A percentile compares a stretch with the other conserved stretches of the same genome.
These are phyloP conservation scores for Lampris incognitus DNA, from an alignment of 2,113 vertebrate genomes.

Conservation along the genomic window DNA sequence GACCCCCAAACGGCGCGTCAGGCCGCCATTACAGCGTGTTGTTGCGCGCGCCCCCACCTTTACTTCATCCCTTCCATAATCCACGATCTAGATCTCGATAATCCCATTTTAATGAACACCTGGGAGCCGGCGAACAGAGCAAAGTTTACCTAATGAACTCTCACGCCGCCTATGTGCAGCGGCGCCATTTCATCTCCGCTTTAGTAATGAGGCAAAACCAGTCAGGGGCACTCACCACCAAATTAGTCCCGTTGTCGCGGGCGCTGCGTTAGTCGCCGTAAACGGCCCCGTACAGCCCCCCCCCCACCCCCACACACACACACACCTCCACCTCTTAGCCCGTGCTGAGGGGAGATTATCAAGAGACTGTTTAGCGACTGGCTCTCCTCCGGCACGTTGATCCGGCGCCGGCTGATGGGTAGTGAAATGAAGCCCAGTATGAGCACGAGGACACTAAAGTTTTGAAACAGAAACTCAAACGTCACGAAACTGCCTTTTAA, in stretches of 20 bases:
- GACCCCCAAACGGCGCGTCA: neutral
- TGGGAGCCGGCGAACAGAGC: slow-evolving; percentile 14
- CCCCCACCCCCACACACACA: neutral
- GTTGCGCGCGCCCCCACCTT: slow-evolving; percentile 9
- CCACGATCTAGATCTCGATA: neutral
- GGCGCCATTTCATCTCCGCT: slow-evolving; percentile 11
- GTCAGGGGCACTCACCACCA: slow-evolving; percentile 28
- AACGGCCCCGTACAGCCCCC: slow-evolving; percentile 61
- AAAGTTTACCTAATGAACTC: slow-evolving; percentile 31
- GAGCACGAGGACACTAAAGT: slow-evolving; percentile 31
- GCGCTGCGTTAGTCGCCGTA: slow-evolving; percentile 54
- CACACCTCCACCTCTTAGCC: slow-evolving; percentile 48
- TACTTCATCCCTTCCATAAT: slow-evolving; percentile 7
- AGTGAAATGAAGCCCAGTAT: slow-evolving; percentile 57
- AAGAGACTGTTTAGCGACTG: slow-evolving; percentile 66
- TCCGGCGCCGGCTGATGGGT: slow-evolving; percentile 51
- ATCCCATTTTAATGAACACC: slow-evolving; percentile 41
- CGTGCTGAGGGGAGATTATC: slow-evolving; percentile 61
- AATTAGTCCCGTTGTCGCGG: slow-evolving; percentile 59
- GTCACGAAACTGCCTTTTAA: too few relatives aligned
- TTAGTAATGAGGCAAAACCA: slow-evolving; percentile 54
- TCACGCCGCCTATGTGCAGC: slow-evolving; percentile 1
- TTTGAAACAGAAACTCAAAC: too few relatives aligned
- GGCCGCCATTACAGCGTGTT: neutral
- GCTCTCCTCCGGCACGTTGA: slow-evolving; percentile 35